Conservation (phyloP, 1,140 invertebrate species). For the Drosophila lini region DNA sequence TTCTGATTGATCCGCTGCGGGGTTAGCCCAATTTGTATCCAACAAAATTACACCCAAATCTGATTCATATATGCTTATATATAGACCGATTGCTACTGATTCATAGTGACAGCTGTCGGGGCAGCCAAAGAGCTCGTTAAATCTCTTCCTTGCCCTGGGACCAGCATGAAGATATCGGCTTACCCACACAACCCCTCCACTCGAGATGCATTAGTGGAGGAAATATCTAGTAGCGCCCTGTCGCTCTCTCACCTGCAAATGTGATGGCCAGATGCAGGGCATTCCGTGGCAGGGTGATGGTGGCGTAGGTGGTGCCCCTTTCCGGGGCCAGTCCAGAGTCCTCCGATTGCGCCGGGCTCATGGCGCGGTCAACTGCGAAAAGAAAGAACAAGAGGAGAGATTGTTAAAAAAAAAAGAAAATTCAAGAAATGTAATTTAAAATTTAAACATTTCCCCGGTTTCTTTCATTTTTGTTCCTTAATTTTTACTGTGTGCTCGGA, state of each 20-base stretch:
- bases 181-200: constrained; percentile 19
- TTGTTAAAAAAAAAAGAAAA: background rate
- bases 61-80: background rate
- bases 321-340: constrained; percentile 83
- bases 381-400: background rate
- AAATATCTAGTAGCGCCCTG: background rate
- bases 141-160: background rate
- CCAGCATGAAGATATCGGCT: constrained; percentile 32
- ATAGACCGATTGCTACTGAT: constrained; percentile 35
- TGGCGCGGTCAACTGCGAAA: constrained; percentile 80
- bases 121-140: constrained; percentile 4
- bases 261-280: constrained; percentile 81
- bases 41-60: constrained; percentile 20
- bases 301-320: constrained; percentile 83
- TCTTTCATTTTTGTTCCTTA: background rate
- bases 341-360: constrained; percentile 84
- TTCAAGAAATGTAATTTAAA: no score
- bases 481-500: background rate
- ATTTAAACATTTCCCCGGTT: background rate
- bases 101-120: constrained; percentile 63
- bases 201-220: constrained; percentile 29
- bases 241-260: constrained; percentile 76
- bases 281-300: constrained; percentile 83
- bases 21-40: constrained; percentile 34
- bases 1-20: constrained; percentile 19